Percentiles rank a stretch among this genome's conserved stretches.
Conservation (phyloP, 2,113 vertebrate species). For the Ardeotis arabs region DNA sequence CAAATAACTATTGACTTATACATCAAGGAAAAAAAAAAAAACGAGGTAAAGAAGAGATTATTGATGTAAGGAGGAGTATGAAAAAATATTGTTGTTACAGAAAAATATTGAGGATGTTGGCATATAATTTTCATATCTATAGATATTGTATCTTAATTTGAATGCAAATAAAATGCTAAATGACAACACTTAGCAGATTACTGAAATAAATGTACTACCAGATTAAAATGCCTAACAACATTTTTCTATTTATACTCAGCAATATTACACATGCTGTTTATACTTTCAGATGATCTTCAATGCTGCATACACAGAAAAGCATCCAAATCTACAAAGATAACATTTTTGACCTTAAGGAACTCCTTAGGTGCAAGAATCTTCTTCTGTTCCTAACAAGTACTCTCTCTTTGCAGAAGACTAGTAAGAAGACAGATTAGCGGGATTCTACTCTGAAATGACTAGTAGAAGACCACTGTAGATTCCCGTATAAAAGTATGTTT, state of each 20-base stretch:
- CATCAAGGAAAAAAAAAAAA: neutral
- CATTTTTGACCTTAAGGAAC: neutral
- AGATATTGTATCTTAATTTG: neutral
- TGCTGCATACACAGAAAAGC: neutral
- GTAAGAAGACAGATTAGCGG: neutral
- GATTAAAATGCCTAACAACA: neutral
- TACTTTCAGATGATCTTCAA: neutral
- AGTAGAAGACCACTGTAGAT: neutral
- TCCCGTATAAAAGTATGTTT: neutral
- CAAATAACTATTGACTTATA: neutral
- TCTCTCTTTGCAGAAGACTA: neutral
- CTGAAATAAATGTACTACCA: neutral
- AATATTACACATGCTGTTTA: neutral
- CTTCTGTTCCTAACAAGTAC: neutral
- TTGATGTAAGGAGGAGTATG: neutral
- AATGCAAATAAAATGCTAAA: neutral
- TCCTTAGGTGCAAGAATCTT: neutral
- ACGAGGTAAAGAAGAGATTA: neutral
- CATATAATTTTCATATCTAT: neutral
- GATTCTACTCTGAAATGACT: neutral
- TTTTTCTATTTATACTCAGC: neutral
- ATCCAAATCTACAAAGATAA: neutral
- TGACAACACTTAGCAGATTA: neutral
- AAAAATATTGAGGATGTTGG: neutral
- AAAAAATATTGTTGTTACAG: neutral